A percentile compares a stretch with the other conserved stretches of the same genome.
phyloP scores from a whole-genome alignment of 2,113 vertebrate genomes.

The Tyto alba region DNA sequence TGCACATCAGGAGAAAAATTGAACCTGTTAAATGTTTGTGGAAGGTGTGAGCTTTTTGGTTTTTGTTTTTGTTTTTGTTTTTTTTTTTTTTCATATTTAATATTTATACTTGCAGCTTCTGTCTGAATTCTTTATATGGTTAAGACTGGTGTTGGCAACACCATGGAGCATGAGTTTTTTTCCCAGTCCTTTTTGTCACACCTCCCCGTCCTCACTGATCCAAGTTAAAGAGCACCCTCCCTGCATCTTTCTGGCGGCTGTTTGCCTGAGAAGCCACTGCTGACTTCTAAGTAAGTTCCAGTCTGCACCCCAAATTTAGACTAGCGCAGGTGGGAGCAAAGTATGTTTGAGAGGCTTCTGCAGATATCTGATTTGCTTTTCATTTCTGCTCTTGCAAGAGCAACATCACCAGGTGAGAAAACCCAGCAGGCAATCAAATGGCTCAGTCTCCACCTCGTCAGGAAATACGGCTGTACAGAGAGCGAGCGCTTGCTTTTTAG shows the following conservation, averaged over 20 bases:
- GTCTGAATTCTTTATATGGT: neutral
- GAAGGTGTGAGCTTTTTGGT: neutral
- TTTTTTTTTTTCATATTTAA: neutral
- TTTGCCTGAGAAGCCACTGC: neutral
- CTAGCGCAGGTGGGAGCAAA: neutral
- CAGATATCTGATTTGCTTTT: neutral
- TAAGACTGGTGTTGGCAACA: neutral
- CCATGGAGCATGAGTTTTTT: fast-evolving
- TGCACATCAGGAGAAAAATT: neutral
- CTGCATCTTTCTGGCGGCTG: neutral
- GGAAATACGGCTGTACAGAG: neutral
- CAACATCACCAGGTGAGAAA: slow-evolving; percentile 37
- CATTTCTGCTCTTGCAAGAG: neutral
- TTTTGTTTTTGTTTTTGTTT: neutral
- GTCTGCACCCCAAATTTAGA: neutral
- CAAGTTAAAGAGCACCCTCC: neutral
- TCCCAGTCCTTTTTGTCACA: neutral
- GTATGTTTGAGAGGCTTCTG: neutral
- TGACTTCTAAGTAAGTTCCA: neutral
- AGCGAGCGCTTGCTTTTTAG: neutral
- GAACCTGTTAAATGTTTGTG: neutral
- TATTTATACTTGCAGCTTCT: neutral
- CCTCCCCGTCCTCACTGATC: neutral
- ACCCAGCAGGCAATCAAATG: neutral
- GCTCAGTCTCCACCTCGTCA: neutral